These are phyloP conservation scores for Lasioglossum morio DNA, from an alignment of 2,888 invertebrate species.

Conservation along the genomic window DNA sequence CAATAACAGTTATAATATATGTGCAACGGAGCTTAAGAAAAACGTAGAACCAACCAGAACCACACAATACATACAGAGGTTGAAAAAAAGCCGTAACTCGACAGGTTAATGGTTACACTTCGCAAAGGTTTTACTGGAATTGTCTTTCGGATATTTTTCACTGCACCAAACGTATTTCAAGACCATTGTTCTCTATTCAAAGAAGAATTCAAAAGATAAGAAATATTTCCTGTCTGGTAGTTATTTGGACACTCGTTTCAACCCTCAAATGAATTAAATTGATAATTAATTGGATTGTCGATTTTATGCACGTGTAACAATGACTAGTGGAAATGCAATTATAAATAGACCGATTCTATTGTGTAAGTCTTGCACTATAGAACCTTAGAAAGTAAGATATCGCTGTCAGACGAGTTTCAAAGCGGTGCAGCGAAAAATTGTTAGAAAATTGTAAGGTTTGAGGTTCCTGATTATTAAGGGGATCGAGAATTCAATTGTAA, in stretches of 20 bases:
- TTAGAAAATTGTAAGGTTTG: constrained; percentile 17
- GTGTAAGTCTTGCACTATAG: not conserved
- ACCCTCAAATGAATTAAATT: no score
- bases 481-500: constrained; percentile 2
- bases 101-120: not conserved
- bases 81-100: not conserved
- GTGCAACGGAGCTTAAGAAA: not conserved
- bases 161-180: not conserved
- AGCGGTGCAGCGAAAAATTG: not conserved
- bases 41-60: not conserved
- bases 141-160: not conserved
- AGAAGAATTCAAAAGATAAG: not conserved
- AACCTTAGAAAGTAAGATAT: not conserved
- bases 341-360: no score
- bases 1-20: not conserved
- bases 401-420: not conserved
- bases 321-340: no score
- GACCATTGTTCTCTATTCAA: not conserved
- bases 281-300: no score
- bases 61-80: not conserved
- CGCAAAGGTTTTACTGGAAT: not conserved
- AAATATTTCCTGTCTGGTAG: not conserved
- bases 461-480: constrained; percentile 14
- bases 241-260: not conserved
- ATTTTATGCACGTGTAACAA: no score